These are phyloP conservation scores for Meandrusa payeni DNA, from an alignment of 2,888 invertebrate species.

Conservation along the genomic window DNA sequence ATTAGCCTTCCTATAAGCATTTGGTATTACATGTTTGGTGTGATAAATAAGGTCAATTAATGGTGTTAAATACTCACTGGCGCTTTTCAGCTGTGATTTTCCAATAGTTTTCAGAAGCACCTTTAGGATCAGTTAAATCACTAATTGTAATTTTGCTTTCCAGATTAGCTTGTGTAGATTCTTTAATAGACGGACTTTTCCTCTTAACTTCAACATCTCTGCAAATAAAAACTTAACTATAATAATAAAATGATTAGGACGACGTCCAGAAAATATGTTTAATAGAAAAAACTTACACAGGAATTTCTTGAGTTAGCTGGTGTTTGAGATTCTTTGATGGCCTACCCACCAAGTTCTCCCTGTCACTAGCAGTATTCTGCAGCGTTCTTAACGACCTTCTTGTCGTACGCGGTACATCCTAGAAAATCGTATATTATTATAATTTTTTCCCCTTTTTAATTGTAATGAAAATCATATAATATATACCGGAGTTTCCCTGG, in stretches of 20 bases:
- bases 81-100: constrained; percentile 87
- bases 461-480: background rate
- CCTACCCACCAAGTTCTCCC: constrained; percentile 89
- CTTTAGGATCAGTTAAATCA: constrained; percentile 85
- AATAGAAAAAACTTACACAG: constrained; percentile 60
- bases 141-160: constrained; percentile 81
- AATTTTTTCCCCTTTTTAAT: background rate
- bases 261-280: background rate
- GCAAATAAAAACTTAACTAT: constrained; percentile 28
- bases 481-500: constrained; percentile 4
- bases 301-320: constrained; percentile 70
- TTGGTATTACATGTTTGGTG: too few species aligned
- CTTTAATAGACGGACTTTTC: constrained; percentile 79
- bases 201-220: constrained; percentile 68
- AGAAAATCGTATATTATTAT: constrained; percentile 24
- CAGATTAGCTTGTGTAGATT: constrained; percentile 82
- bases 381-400: constrained; percentile 88
- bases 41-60: background rate
- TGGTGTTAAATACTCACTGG: constrained; percentile 65
- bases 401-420: constrained; percentile 81
- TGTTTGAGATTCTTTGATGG: constrained; percentile 72
- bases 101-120: constrained; percentile 89
- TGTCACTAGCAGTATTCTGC: constrained; percentile 86
- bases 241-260: background rate
- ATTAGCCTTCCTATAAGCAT: too few species aligned